Base-by-base conservation (phyloP, 2,797 vertebrate genomes). In the Menidia menidia region DNA sequence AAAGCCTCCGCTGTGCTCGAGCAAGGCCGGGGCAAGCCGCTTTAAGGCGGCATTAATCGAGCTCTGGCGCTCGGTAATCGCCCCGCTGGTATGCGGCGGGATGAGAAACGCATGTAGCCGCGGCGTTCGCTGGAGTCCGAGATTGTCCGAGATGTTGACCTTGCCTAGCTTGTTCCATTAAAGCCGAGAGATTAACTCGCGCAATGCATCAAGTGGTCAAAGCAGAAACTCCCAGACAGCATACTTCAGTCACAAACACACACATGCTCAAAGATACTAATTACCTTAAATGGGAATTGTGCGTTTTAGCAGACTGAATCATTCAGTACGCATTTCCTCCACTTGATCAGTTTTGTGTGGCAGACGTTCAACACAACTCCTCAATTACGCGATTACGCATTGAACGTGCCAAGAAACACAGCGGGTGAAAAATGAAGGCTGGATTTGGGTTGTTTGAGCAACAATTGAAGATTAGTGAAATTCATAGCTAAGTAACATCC, bases 91-190 rank as follows among this genome's bases (percentile, higher is more conserved):
- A 69, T 68, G 75, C 62, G 59, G 44, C 4, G 53, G 75, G 81
- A 84, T 83, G 72, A 86, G 75, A 85, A 83, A 67, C 71, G 86
- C 89, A 89, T 93, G 89, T 86, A 73, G 75, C 81, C 69, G 73
- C 75, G 45, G 52, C 71, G 57, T 75, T 61, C 65, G 61, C 60
- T 82, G 76, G n/a, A n/a, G n/a, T 85, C 78, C 68, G 69, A 84
- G 79, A 87, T 91, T 75, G 80, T 55, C 68, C 12, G 39, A 47
- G 65, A 63, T 16, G 44, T 60, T 80, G 75, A 72, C 72, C 62
- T 73, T 72, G 71, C 59, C 54, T 77, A 68, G 71, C 68, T 81
- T 60, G 86, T 93, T 90, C 89, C 91, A 93, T 90, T 91, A 90
- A 91, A 80, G 53, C 74, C 59, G 78, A 62, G 66, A 79, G 85